A percentile compares a stretch with the other conserved stretches of the same genome.
Evolutionary conservation across 1,140 invertebrate genomes (phyloP).

Genomic region (Zelostemma sp.): DNA sequence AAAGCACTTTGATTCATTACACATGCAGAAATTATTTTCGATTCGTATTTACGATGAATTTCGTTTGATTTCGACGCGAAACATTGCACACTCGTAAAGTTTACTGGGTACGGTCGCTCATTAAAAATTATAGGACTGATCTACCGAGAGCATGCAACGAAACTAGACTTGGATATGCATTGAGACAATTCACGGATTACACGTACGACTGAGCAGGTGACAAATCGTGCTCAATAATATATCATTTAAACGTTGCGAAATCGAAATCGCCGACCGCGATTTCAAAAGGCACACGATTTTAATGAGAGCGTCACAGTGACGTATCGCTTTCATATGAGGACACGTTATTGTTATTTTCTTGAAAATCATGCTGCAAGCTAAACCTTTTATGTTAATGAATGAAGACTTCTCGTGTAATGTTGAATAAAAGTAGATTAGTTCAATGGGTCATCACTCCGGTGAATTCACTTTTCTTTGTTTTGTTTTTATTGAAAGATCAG

Average conservation of each 20-base stretch:
- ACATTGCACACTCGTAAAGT: conserved; percentile 3
- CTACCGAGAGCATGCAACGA: conserved; percentile 15
- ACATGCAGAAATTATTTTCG: not conserved
- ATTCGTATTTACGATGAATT: not conserved
- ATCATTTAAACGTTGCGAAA: conserved; percentile 31
- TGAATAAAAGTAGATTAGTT: conserved; percentile 2
- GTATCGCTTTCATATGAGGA: conserved; percentile 17
- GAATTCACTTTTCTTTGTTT: no score
- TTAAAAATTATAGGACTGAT: conserved; percentile 20
- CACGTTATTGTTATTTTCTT: conserved; percentile 19
- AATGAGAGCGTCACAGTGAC: conserved; percentile 20
- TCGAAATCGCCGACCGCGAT: conserved; percentile 29
- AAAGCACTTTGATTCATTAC: conserved; percentile 1
- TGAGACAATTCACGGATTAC: conserved; percentile 25
- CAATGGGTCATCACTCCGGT: no score
- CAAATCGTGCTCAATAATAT: conserved; percentile 20
- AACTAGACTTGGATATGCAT: conserved; percentile 6
- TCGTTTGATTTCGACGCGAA: not conserved
- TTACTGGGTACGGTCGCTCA: conserved; percentile 10
- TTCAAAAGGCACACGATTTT: conserved; percentile 13
- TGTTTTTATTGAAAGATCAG: not conserved
- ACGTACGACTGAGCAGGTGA: conserved; percentile 35
- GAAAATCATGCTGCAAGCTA: conserved; percentile 16
- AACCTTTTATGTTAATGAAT: not conserved
- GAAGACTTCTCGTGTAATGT: not conserved